Percentiles rank a stretch among this genome's conserved stretches.
Evolutionary conservation across 2,888 invertebrate genomes (phyloP).

Genomic region (Ecliptopera silaceata): DNA sequence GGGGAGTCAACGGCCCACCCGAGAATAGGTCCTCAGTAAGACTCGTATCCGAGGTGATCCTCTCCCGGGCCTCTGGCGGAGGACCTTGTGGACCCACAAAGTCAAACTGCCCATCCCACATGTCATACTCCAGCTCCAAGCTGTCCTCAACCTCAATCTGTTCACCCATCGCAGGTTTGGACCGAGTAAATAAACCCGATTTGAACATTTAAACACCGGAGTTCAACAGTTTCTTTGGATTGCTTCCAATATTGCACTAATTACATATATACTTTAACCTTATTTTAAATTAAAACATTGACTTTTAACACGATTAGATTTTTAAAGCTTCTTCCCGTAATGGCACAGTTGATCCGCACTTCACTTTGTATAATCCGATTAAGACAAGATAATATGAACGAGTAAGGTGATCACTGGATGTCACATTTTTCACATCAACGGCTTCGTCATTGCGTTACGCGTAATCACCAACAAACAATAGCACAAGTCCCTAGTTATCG

Average conservation of each 20-base stretch:
- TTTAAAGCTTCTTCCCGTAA: constrained; percentile 64
- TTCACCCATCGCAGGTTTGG: constrained; percentile 73
- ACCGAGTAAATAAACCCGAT: constrained; percentile 72
- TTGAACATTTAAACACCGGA: constrained; percentile 72
- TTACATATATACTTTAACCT: constrained; percentile 45
- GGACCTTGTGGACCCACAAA: constrained; percentile 86
- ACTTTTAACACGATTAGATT: constrained; percentile 69
- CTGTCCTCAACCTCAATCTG: constrained; percentile 80
- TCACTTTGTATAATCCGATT: constrained; percentile 45
- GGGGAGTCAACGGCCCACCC: constrained; percentile 73
- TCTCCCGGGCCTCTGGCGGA: constrained; percentile 58
- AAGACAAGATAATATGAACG: constrained; percentile 49
- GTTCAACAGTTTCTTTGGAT: constrained; percentile 62
- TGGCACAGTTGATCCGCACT: constrained; percentile 62
- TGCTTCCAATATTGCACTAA: constrained; percentile 71
- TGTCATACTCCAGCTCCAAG: constrained; percentile 91
- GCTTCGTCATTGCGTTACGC: constrained; percentile 36
- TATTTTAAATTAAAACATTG: constrained; percentile 50
- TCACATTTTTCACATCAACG: constrained; percentile 61
- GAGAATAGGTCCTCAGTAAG: constrained; percentile 77
- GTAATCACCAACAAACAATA: constrained; percentile 32
- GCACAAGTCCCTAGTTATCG: constrained; percentile 59
- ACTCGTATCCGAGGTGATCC: constrained; percentile 70
- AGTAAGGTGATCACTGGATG: constrained; percentile 49
- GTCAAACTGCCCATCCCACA: constrained; percentile 95